These are phyloP conservation scores for Setipinna tenuifilis DNA, from an alignment of 2,797 vertebrate species.

Conservation along the genomic window DNA sequence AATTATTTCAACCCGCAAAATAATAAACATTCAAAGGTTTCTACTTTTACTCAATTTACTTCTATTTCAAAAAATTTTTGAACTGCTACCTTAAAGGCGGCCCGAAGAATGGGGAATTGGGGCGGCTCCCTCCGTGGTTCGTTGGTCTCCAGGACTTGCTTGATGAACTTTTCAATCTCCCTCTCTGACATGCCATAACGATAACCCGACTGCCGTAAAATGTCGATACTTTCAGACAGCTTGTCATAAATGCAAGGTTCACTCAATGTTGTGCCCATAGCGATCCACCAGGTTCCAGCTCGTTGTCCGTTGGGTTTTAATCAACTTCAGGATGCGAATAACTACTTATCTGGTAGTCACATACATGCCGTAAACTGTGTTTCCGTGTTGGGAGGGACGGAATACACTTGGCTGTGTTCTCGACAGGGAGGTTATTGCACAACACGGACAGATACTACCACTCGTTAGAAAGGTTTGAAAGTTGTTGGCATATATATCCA, in stretches of 20 bases:
- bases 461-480: neutral
- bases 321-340: neutral
- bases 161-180: slow-evolving; percentile 94
- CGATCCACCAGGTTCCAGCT: slow-evolving; percentile 16
- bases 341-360: neutral
- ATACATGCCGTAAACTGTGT: neutral
- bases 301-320: neutral
- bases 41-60: neutral
- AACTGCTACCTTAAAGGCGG: slow-evolving; percentile 80
- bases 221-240: slow-evolving; percentile 90
- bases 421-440: neutral
- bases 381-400: neutral
- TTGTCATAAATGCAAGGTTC: slow-evolving; percentile 95
- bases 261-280: slow-evolving; percentile 87
- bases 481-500: neutral
- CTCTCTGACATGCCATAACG: slow-evolving; percentile 94
- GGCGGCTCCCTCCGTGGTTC: slow-evolving; percentile 87
- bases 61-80: neutral
- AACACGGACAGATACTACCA: neutral
- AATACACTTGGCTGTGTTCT: neutral
- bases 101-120: slow-evolving; percentile 83
- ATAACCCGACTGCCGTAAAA: slow-evolving; percentile 91
- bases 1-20: neutral
- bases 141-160: slow-evolving; percentile 91
- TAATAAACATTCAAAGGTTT: neutral